Evolutionary conservation across 2,113 vertebrate species (phyloP), one percentile per base, ranked within the genome.

Genomic region (Gopherus flavomarginatus): DNA sequence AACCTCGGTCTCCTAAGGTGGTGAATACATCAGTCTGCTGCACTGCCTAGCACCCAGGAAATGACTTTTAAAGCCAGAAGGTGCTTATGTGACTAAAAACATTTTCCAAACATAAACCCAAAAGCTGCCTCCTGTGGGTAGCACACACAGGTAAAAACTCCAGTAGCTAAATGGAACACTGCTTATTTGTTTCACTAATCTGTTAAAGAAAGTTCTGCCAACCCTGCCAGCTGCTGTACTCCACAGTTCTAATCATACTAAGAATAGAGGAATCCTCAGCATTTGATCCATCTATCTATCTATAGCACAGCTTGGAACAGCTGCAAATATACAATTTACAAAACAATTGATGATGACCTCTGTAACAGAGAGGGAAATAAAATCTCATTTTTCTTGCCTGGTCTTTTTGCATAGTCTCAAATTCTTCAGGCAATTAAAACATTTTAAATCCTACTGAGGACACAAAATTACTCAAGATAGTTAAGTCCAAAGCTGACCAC

Each of bases 331-430:
- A 54, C n/a, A 83, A 90, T 79, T 11, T 72, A 62, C 59, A 38
- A 83, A 52, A 44, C 24, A 4, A 50, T 2, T 0, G 5, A 31
- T 4, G 14, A 54, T 0, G 2, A 77, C 42, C 2, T 6, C 27
- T 53, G 62, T 27, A 50, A 38, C 24, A 12, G 65, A 72, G 29
- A n/a, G 69, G 59, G 0, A 0, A 0, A 17, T 54, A 65, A 12
- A 44, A 95, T 86, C 57, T 81, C 29, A 1, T 90, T 81, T n/a
- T 82, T 56, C 42, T 22, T n/a, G 27, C 38, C 65, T 24, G 2
- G 3, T 0, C 13, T n/a, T 54, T 75, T 75, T 75, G 21, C 69
- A 78, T 29, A 6, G 12, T 2, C 9, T 19, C 62, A 62, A 22
- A 31, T 42, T 62, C 57, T 88, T 49, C 0, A 0, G 82, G 9